Evolutionary conservation across 2,113 vertebrate species (phyloP), one percentile per base, ranked within the genome.

Genomic region (Dipodomys merriami): DNA sequence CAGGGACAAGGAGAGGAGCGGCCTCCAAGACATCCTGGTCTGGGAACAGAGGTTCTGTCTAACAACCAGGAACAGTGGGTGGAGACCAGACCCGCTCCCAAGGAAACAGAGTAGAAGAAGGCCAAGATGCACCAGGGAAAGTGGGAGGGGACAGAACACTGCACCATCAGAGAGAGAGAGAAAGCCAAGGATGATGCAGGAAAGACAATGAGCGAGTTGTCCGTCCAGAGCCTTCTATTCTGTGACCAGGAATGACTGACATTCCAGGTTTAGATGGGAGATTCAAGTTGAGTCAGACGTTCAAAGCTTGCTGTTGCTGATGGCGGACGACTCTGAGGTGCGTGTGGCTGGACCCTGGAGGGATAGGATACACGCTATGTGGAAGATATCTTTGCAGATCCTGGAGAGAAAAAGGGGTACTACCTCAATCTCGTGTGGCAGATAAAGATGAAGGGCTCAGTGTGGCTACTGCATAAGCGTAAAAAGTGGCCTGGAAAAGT

Each of bases 381-480:
- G 30, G 19, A 23, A 62, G 80, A 67, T 30, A 64, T 39, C 6
- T 20, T 3, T 1, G 16, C 9, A 0, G 4, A 19, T 67, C 30
- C 64, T 68, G n/a, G 49, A 83, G 65, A 39, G 11, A 62, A 39
- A 46, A 83, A 71, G 53, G 71, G 6, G 12, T 29, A 71, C 3
- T 4, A 4, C 7, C 39, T 13, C 65, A 15, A 20, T 69, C 16
- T 57, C 18, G n/a, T 33, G 60, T 15, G 18, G 8, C 30, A 68
- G 30, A 33, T 6, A 64, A 35, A 73, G 18, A 13, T 6, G n/a
- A 35, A 22, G n/a, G 19, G 35, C 39, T 33, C 53, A 7, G 16
- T 1, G 23, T 5, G 9, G 76, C n/a, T 22, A 7, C 30, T 6
- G 53, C 2, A 0, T n/a, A 39, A 46, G 29, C 10, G 16, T 9